phyloP scores from a whole-genome alignment of 1,140 invertebrate genomes.

The Araneus ventricosus region DNA sequence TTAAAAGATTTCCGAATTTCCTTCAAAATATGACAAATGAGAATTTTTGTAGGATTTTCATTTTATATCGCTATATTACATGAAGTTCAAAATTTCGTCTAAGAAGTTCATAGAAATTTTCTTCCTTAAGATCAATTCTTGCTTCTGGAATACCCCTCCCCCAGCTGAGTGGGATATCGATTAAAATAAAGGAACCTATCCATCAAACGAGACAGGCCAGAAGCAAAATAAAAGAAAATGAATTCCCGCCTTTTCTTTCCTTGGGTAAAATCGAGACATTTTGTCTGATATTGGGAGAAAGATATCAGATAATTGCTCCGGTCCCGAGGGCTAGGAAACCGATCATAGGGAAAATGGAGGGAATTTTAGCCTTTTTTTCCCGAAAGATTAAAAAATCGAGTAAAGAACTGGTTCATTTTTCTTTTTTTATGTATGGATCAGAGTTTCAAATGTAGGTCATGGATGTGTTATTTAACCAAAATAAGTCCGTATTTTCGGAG shows the following conservation, averaged over 20 bases:
- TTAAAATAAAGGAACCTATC: conserved; percentile 58
- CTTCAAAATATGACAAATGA: not conserved
- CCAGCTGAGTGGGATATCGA: conserved; percentile 46
- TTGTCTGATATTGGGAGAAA: conserved; percentile 66
- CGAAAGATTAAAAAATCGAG: not conserved
- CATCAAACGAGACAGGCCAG: conserved; percentile 49
- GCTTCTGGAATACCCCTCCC: not conserved
- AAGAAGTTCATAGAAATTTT: not conserved
- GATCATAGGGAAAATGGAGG: conserved; percentile 29
- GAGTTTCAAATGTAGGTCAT: conserved; percentile 4
- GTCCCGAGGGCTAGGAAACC: conserved; percentile 40
- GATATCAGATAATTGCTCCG: conserved; percentile 71
- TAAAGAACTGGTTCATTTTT: not conserved
- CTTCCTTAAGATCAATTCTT: conserved; percentile 14
- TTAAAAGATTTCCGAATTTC: not conserved
- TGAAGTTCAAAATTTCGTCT: not conserved
- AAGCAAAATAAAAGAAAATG: conserved; percentile 55
- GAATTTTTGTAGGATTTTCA: not conserved
- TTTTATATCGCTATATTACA: not conserved
- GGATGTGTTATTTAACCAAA: not conserved
- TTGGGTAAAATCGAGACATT: conserved; percentile 66
- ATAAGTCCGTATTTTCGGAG: not conserved
- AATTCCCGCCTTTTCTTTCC: conserved; percentile 25
- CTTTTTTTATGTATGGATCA: not conserved
- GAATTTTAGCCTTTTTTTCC: not conserved